Percentiles rank a stretch among this genome's conserved stretches.
phyloP scores from a whole-genome alignment of 1,140 invertebrate species.

The Brachionus rotundiformis region DNA sequence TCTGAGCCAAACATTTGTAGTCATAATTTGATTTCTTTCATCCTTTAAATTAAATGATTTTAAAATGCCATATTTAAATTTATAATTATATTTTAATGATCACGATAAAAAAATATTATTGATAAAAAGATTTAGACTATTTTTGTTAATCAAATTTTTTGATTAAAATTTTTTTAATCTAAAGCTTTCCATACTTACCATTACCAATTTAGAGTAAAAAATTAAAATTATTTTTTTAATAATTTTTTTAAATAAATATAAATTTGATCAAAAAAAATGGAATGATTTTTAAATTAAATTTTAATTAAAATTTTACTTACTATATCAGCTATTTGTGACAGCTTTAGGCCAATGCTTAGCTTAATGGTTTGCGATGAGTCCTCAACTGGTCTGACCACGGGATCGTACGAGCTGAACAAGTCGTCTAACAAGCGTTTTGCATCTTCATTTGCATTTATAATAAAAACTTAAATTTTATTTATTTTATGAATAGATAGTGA shows the following conservation, averaged over 20 bases:
- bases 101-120: no score
- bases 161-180: no score
- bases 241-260: no score
- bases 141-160: no score
- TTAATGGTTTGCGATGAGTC: conserved; percentile 17
- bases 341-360: conserved; percentile 38
- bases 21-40: conserved; percentile 65
- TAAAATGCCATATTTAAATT: no score
- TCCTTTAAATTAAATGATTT: conserved; percentile 54
- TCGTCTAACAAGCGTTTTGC: conserved; percentile 45
- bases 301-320: conserved; percentile 19
- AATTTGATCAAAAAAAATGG: no score
- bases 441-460: conserved; percentile 31
- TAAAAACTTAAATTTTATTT: not conserved
- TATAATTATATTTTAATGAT: no score
- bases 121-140: no score
- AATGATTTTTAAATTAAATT: not conserved
- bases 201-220: no score
- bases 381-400: conserved; percentile 22
- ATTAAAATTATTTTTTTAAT: no score
- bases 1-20: conserved; percentile 66
- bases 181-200: no score
- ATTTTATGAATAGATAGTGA: not conserved
- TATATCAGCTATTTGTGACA: conserved; percentile 51
- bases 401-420: conserved; percentile 44